phyloP scores from a whole-genome alignment of 2,888 invertebrate species.

The Plebejus anna region DNA sequence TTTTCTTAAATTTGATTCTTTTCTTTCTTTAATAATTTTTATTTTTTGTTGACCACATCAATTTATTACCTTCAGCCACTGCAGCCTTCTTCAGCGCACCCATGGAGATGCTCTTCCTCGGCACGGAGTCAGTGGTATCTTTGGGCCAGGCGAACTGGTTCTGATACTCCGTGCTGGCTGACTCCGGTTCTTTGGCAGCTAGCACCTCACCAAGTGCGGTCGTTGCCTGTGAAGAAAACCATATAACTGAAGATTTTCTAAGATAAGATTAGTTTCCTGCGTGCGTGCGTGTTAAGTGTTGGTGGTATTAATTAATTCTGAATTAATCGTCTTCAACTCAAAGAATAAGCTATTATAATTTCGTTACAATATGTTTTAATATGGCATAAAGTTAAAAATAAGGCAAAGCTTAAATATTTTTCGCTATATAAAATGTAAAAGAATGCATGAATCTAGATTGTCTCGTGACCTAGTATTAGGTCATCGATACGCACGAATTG shows the following conservation, averaged over 20 bases:
- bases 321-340: not conserved
- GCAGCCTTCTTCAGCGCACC: constrained; percentile 88
- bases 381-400: not conserved
- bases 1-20: too few species aligned
- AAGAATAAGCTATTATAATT: not conserved
- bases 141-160: constrained; percentile 95
- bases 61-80: constrained; percentile 79
- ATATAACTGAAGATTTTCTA: too few species aligned
- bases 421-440: constrained; percentile 1
- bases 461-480: constrained; percentile 15
- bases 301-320: too few species aligned
- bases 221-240: constrained; percentile 61
- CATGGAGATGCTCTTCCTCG: constrained; percentile 93
- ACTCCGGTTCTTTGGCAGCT: constrained; percentile 70
- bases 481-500: constrained; percentile 18
- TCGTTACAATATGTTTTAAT: not conserved
- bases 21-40: not conserved
- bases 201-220: constrained; percentile 85
- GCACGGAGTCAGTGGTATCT: constrained; percentile 78
- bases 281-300: too few species aligned
- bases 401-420: not conserved
- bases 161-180: constrained; percentile 88
- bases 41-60: not conserved
- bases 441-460: not conserved
- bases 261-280: too few species aligned